Evolutionary conservation across 2,113 vertebrate genomes (phyloP), one percentile per base, ranked within the genome.

Genomic region (Heterochromis multidens): DNA sequence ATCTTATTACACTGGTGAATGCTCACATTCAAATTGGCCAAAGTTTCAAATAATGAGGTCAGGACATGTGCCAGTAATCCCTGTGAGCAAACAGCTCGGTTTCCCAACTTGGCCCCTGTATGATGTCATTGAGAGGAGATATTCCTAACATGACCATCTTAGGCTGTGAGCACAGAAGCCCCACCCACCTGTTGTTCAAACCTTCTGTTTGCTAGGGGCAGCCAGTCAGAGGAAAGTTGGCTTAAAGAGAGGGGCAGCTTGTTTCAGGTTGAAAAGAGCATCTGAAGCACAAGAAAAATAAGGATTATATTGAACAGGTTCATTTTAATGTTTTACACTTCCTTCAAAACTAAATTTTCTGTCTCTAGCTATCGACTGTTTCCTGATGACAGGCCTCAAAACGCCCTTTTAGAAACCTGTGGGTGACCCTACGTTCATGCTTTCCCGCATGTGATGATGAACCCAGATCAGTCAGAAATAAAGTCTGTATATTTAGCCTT

Each of bases 401-500:
- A 62, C 2, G 82, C 25, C 61, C 35, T 40, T 17, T 1, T 0
- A 35, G 49, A 62, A 59, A 81, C 70, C 79, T 31, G 65, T 29
- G 25, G 52, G 65, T 88, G 86, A 88, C 78, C 70, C 57, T 56
- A 61, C 1, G 25, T 80, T 59, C 56, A 23, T 79, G 83, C 65
- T 85, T 70, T 59, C 57, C 60, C 49, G 10, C 63, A 78, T 60
- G 40, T 54, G 70, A 72, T 11, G 43, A 81, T 70, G 82, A 88
- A 37, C 23, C 79, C 77, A 76, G 40, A 81, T 89, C 54, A 40
- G 65, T 88, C 80, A 81, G 52, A 89, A 90, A 89, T 85, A 88
- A 5, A 81, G 11, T 13, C 37, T 76, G 60, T 94, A 95, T 93
- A 94, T 94, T 94, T 95, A 95, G 93, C 90, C 80, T 80, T 88